Conservation (phyloP, 30 jellyfish, hydroid and myxozoan genomes). For the Aurelia sp. region DNA sequence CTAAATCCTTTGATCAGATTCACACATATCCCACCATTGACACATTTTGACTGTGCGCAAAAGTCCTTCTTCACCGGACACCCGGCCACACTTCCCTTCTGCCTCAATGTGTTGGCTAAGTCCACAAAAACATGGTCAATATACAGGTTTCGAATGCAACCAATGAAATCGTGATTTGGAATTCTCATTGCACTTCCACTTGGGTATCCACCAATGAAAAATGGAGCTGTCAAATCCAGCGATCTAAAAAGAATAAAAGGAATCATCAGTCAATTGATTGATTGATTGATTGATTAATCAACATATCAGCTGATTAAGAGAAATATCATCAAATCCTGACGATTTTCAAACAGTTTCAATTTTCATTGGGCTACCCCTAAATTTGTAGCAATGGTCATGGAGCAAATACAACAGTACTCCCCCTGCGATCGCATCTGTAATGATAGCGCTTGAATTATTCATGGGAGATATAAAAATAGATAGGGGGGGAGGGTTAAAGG, state of each 20-base stretch:
- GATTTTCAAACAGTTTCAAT: no score
- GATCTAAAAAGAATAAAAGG: slow-evolving; percentile 64
- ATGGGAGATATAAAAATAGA: no score
- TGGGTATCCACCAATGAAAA: slow-evolving; percentile 91
- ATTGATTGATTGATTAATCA: neutral
- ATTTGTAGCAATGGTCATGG: no score
- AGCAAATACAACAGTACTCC: no score
- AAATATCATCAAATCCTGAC: no score
- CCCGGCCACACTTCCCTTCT: slow-evolving; percentile 37
- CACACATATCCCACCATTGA: slow-evolving; percentile 71
- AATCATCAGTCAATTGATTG: neutral
- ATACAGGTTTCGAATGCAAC: slow-evolving; percentile 85
- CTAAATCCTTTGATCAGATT: slow-evolving; percentile 46
- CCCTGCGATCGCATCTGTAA: no score
- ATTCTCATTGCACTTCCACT: slow-evolving; percentile 39
- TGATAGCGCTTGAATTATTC: no score
- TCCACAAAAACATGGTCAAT: slow-evolving; percentile 81
- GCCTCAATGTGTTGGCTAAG: slow-evolving; percentile 56
- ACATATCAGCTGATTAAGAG: no score
- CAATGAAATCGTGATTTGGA: slow-evolving; percentile 71
- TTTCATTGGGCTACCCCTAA: no score
- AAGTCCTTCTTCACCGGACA: slow-evolving; percentile 71
- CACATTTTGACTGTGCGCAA: slow-evolving; percentile 74
- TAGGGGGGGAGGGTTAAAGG: no score
- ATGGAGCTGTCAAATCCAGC: slow-evolving; percentile 91